Percentiles rank a stretch among this genome's conserved stretches.
phyloP scores from a whole-genome alignment of 2,113 vertebrate genomes.

The Chaetorhynchus papuensis region DNA sequence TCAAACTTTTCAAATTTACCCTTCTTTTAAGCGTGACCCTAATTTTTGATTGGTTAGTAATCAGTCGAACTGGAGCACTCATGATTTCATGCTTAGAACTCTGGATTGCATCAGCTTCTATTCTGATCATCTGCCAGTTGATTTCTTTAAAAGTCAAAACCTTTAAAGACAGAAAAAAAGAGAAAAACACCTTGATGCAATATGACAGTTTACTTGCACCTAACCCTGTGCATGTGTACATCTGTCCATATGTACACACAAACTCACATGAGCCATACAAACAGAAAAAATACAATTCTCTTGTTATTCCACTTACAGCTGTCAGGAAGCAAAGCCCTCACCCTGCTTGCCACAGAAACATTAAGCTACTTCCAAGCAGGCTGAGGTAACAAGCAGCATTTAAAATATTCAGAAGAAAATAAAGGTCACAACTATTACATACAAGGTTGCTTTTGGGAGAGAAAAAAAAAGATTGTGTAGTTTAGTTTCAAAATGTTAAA shows the following conservation, averaged over 20 bases:
- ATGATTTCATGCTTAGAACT: constrained; percentile 92
- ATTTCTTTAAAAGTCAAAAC: constrained; percentile 98
- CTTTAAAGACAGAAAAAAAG: constrained; percentile 68
- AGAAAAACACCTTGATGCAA: neutral
- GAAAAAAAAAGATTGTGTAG: neutral
- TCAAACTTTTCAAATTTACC: constrained; percentile 71
- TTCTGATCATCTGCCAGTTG: constrained; percentile 99
- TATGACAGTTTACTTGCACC: neutral
- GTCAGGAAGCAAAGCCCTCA: neutral
- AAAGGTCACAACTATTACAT: neutral
- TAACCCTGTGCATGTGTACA: neutral
- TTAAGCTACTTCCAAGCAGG: neutral
- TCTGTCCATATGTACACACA: neutral
- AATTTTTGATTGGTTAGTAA: constrained; percentile 98
- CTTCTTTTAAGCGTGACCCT: constrained; percentile 94
- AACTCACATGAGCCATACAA: neutral
- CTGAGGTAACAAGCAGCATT: neutral
- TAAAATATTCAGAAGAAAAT: neutral
- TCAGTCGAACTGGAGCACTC: constrained; percentile 94
- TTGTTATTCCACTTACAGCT: neutral
- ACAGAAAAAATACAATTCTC: neutral
- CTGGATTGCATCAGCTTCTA: constrained; percentile 97
- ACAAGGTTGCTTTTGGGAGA: neutral
- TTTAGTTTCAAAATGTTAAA: neutral
- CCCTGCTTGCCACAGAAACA: neutral